A percentile compares a stretch with the other conserved stretches of the same genome.
Evolutionary conservation across 1,140 invertebrate genomes (phyloP).

Genomic region (Macrostomum lignano): DNA sequence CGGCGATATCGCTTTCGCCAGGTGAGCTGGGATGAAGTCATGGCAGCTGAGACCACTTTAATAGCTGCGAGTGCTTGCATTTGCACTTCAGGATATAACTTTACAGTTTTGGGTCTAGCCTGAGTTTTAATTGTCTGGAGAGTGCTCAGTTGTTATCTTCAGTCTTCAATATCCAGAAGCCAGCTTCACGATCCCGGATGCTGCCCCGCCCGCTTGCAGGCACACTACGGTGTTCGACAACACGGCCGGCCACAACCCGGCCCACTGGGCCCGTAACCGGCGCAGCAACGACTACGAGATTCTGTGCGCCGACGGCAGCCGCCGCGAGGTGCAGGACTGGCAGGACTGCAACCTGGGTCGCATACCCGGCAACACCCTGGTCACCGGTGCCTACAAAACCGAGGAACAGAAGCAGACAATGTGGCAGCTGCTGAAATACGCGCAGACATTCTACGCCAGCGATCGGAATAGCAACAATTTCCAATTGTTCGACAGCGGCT

Average conservation of each 20-base stretch:
- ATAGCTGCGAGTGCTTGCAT: too few species aligned
- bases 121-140: too few species aligned
- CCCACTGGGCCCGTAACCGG: conserved; percentile 66
- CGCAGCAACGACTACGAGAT: conserved; percentile 68
- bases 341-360: conserved; percentile 55
- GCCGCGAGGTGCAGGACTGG: conserved; percentile 44
- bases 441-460: conserved; percentile 26
- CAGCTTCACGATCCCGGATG: too few species aligned
- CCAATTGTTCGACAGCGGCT: conserved; percentile 21
- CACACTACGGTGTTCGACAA: conserved; percentile 69
- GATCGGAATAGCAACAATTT: conserved; percentile 25
- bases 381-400: conserved; percentile 36
- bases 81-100: too few species aligned
- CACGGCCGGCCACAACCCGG: conserved; percentile 49
- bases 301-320: conserved; percentile 57
- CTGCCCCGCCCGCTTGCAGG: too few species aligned
- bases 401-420: conserved; percentile 15
- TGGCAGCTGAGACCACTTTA: too few species aligned
- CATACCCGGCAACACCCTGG: conserved; percentile 62
- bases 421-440: conserved; percentile 26
- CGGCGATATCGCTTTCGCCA: conserved; percentile 3
- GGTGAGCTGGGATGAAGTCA: too few species aligned
- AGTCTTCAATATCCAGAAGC: too few species aligned
- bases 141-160: too few species aligned
- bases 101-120: too few species aligned